These are phyloP conservation scores for Melanostoma scalare DNA, from an alignment of 2,888 invertebrate species.

Conservation along the genomic window DNA sequence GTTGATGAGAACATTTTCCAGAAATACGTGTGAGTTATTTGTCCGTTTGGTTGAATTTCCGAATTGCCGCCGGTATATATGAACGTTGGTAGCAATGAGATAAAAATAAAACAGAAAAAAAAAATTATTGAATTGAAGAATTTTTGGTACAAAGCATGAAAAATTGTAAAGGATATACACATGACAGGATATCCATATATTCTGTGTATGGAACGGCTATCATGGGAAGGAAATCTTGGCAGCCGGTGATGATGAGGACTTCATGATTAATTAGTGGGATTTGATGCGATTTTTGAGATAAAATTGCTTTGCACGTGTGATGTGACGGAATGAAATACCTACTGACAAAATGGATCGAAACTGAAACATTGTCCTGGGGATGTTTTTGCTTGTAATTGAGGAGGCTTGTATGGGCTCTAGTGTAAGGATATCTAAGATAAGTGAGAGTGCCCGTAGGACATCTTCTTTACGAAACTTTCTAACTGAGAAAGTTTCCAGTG, in stretches of 20 bases:
- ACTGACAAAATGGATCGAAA: too few relatives aligned
- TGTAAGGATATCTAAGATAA: too few relatives aligned
- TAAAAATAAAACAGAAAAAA: constrained; percentile 7
- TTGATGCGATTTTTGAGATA: constrained; percentile 22
- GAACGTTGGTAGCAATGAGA: constrained; percentile 1
- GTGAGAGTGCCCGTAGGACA: too few relatives aligned
- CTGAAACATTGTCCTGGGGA: too few relatives aligned
- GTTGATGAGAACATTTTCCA: constrained; percentile 36
- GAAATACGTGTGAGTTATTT: constrained; percentile 45
- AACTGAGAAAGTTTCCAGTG: too few relatives aligned
- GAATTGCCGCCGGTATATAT: constrained; percentile 18
- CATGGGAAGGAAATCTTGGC: constrained; percentile 14
- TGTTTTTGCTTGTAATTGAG: too few relatives aligned
- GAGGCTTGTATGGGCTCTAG: too few relatives aligned
- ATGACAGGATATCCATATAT: constrained; percentile 2
- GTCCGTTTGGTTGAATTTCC: constrained; percentile 41
- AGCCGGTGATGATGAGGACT: constrained; percentile 10
- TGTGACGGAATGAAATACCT: background rate
- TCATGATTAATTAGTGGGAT: constrained; percentile 49
- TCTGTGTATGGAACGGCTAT: constrained; percentile 3
- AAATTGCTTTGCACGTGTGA: background rate
- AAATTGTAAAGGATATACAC: constrained; percentile 51
- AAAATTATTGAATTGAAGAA: constrained; percentile 47
- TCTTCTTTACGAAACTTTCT: too few relatives aligned
- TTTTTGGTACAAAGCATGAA: constrained; percentile 49